Evolutionary conservation across 2,797 vertebrate species (phyloP).

Genomic region (Loriculus beryllinus): DNA sequence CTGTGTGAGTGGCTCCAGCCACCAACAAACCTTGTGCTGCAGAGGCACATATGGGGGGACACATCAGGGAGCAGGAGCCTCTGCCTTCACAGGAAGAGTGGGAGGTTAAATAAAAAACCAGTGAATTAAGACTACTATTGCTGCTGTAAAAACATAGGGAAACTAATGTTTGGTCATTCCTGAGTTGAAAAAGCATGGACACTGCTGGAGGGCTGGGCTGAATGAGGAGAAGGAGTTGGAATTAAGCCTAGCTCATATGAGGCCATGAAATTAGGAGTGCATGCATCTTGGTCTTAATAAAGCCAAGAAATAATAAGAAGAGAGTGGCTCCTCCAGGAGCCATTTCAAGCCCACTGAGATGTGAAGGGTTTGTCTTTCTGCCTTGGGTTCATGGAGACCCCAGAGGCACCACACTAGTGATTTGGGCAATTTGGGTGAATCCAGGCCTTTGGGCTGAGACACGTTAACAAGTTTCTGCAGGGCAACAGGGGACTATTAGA

Average conservation of each 20-base stretch:
- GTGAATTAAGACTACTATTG: neutral
- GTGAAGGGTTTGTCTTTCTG: neutral
- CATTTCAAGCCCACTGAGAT: neutral
- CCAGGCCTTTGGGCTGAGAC: neutral
- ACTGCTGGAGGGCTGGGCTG: neutral
- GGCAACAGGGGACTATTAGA: neutral
- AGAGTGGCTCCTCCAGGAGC: neutral
- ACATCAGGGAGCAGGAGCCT: fast-evolving
- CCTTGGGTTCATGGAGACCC: neutral
- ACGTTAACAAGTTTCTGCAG: neutral
- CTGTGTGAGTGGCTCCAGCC: neutral
- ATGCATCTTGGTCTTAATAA: neutral
- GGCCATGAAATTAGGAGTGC: neutral
- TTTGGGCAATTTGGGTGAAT: neutral
- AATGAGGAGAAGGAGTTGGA: neutral
- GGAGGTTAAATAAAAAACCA: neutral
- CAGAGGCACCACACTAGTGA: fast-evolving
- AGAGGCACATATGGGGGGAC: neutral
- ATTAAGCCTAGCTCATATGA: neutral
- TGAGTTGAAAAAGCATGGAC: neutral
- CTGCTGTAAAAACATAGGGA: neutral
- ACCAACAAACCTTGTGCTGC: neutral
- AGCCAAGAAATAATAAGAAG: neutral
- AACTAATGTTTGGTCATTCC: neutral
- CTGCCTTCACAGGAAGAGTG: neutral